Evolutionary conservation across 2,113 vertebrate species (phyloP).

Genomic region (Nestor notabilis): DNA sequence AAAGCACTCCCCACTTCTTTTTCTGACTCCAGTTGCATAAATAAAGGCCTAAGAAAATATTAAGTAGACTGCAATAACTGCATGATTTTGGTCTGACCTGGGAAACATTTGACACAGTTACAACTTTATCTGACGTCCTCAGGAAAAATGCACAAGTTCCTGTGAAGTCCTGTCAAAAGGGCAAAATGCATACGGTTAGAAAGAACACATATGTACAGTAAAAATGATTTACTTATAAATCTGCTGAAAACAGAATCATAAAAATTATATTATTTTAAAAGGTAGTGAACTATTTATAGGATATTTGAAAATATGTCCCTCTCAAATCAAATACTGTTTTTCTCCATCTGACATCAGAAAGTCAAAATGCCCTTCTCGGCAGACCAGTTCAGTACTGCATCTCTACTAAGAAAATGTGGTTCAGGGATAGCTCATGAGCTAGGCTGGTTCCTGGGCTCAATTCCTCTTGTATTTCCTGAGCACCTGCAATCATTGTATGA

Average conservation of each 20-base stretch:
- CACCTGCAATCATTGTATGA: background rate
- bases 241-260: background rate
- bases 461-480: background rate
- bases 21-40: background rate
- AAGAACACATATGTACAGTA: background rate
- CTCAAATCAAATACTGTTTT: background rate
- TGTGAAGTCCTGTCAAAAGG: conserved; percentile 68
- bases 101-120: conserved; percentile 77
- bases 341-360: background rate
- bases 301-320: background rate
- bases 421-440: background rate
- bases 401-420: background rate
- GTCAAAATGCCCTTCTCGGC: background rate
- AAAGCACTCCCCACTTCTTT: background rate
- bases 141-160: conserved; percentile 84
- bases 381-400: background rate
- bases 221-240: background rate
- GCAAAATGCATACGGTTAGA: background rate
- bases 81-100: conserved; percentile 73
- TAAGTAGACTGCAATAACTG: background rate
- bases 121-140: conserved; percentile 73
- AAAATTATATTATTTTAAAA: background rate
- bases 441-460: background rate
- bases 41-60: background rate
- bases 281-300: background rate